phyloP scores from a whole-genome alignment of 1,140 invertebrate genomes.

The Lepeophtheirus salmonis region DNA sequence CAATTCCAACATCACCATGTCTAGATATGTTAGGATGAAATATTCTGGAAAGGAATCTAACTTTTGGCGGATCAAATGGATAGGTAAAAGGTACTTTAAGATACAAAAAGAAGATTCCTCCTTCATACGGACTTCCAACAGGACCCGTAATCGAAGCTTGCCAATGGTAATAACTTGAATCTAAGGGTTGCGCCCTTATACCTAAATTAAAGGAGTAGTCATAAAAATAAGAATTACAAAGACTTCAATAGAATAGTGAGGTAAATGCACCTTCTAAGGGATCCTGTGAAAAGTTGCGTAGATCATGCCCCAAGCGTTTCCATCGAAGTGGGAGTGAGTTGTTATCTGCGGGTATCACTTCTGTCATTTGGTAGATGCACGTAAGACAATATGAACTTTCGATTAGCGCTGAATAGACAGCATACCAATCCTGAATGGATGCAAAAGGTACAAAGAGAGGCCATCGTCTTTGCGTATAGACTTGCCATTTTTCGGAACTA shows the following conservation, averaged over 20 bases:
- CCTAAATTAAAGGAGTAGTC: constrained; percentile 68
- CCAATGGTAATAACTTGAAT: constrained; percentile 64
- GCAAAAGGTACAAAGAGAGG: constrained; percentile 57
- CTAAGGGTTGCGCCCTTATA: constrained; percentile 65
- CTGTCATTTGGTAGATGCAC: constrained; percentile 22
- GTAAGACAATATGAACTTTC: constrained; percentile 12
- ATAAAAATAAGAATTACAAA: constrained; percentile 29
- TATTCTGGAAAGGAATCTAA: constrained; percentile 70
- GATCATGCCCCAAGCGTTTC: constrained; percentile 14
- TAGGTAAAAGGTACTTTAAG: constrained; percentile 53
- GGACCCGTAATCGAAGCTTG: constrained; percentile 75
- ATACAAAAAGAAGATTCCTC: constrained; percentile 86
- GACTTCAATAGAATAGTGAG: neutral
- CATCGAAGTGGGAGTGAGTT: neutral
- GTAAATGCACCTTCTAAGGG: neutral
- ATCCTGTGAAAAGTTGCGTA: constrained; percentile 1
- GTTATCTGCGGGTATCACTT: neutral
- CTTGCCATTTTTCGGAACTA: neutral
- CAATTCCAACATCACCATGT: constrained; percentile 86
- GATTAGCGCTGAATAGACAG: constrained; percentile 37
- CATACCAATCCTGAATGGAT: constrained; percentile 52
- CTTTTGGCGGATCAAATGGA: constrained; percentile 71
- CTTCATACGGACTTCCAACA: constrained; percentile 66
- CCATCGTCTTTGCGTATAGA: constrained; percentile 50
- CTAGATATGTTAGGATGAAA: constrained; percentile 85